These are phyloP conservation scores for Leptopilina clavipes DNA, from an alignment of 1,140 invertebrate species.

Conservation along the genomic window DNA sequence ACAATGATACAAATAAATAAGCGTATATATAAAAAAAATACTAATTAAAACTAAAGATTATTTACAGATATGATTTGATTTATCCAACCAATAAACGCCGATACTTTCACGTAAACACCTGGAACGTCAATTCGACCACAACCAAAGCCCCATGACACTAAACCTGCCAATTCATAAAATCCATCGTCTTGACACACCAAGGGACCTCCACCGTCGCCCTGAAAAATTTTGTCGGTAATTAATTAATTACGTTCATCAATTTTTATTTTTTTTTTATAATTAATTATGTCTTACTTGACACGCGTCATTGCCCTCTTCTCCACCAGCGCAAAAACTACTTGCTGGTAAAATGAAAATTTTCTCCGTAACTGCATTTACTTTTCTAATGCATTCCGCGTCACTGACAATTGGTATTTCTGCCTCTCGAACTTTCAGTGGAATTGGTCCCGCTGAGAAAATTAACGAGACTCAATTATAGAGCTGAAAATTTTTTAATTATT, in stretches of 20 bases:
- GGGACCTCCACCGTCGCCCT: conserved; percentile 94
- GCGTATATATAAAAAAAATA: not conserved
- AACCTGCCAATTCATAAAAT: conserved; percentile 91
- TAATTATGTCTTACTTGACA: conserved; percentile 83
- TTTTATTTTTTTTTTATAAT: not conserved
- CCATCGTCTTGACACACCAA: conserved; percentile 94
- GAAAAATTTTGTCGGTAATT: conserved; percentile 52
- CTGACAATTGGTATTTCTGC: conserved; percentile 95
- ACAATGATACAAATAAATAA: conserved; percentile 52
- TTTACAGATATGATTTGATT: conserved; percentile 97
- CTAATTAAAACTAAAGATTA: conserved; percentile 80
- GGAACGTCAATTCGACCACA: conserved; percentile 92
- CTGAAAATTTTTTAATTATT: too few species aligned
- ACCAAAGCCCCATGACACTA: conserved; percentile 95
- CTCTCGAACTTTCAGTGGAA: conserved; percentile 90
- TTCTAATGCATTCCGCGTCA: conserved; percentile 91
- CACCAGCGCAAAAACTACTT: conserved; percentile 94
- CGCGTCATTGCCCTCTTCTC: conserved; percentile 93
- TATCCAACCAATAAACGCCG: conserved; percentile 96
- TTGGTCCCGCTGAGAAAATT: conserved; percentile 84
- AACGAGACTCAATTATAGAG: too few species aligned
- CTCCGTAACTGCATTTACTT: conserved; percentile 94
- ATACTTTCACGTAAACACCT: conserved; percentile 95
- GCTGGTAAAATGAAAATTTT: conserved; percentile 95
- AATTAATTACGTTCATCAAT: not conserved